Conservation (phyloP, 1,140 invertebrate genomes). For the Atta texana region DNA sequence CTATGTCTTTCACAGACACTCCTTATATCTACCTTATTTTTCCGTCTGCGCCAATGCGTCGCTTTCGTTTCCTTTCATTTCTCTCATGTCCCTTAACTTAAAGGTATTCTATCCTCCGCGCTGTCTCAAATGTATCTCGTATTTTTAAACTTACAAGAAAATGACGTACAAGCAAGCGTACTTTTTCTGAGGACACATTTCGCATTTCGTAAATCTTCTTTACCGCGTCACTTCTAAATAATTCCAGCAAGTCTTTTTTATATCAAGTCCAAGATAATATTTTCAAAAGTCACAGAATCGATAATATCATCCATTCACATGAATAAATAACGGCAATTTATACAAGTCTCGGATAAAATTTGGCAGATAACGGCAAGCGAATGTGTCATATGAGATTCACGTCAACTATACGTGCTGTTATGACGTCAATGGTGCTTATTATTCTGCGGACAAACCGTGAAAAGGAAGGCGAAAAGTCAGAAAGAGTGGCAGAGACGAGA, state of each 20-base stretch:
- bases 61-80: constrained; percentile 43
- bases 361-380: constrained; percentile 46
- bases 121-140: constrained; percentile 29
- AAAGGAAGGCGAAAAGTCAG: constrained; percentile 46
- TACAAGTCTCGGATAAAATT: constrained; percentile 52
- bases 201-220: constrained; percentile 32
- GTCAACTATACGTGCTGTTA: constrained; percentile 55
- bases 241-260: constrained; percentile 4
- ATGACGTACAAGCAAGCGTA: constrained; percentile 1
- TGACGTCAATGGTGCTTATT: constrained; percentile 74
- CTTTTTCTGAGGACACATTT: not conserved
- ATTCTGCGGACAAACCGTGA: constrained; percentile 54
- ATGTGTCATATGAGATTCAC: constrained; percentile 54
- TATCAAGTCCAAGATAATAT: constrained; percentile 14
- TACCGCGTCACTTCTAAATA: not conserved
- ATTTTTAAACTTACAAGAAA: constrained; percentile 53
- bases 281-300: constrained; percentile 9
- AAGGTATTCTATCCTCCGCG: not conserved
- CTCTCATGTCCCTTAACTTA: constrained; percentile 20
- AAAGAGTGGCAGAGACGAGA: constrained; percentile 44
- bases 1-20: constrained; percentile 14
- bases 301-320: constrained; percentile 29
- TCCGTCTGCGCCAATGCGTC: constrained; percentile 4
- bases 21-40: constrained; percentile 48
- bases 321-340: constrained; percentile 56